These are phyloP conservation scores for Scolopax mira DNA, from an alignment of 2,113 vertebrate genomes.

Conservation along the genomic window DNA sequence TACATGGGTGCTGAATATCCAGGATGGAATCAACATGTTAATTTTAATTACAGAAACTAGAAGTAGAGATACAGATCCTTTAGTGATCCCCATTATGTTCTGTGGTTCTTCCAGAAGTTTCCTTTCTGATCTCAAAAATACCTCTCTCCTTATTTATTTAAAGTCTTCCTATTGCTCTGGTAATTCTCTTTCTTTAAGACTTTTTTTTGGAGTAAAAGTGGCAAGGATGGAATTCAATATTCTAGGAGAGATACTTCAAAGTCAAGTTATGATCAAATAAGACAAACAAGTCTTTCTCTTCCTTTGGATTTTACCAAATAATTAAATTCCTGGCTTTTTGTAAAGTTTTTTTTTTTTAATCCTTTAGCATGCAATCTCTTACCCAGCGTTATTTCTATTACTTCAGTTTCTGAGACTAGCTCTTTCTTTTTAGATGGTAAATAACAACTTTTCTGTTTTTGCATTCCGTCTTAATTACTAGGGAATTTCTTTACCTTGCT, in stretches of 20 bases:
- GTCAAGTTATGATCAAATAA: not conserved
- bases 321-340: not conserved
- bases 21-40: not conserved
- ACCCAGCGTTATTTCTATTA: not conserved
- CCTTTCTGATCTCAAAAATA: not conserved
- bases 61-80: not conserved
- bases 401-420: not conserved
- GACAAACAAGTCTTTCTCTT: not conserved
- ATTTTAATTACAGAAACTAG: not conserved
- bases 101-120: not conserved
- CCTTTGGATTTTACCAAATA: not conserved
- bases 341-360: not conserved
- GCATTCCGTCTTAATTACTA: not conserved
- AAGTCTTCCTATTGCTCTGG: not conserved
- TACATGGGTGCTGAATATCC: not conserved
- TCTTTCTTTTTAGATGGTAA: not conserved
- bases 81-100: not conserved
- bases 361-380: not conserved
- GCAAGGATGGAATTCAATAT: not conserved
- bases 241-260: not conserved
- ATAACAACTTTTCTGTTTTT: not conserved
- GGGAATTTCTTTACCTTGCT: not conserved
- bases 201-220: not conserved
- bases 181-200: not conserved
- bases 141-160: not conserved